These are phyloP conservation scores for Oreochromis tanganicae DNA, from an alignment of 2,113 vertebrate genomes.

Conservation along the genomic window DNA sequence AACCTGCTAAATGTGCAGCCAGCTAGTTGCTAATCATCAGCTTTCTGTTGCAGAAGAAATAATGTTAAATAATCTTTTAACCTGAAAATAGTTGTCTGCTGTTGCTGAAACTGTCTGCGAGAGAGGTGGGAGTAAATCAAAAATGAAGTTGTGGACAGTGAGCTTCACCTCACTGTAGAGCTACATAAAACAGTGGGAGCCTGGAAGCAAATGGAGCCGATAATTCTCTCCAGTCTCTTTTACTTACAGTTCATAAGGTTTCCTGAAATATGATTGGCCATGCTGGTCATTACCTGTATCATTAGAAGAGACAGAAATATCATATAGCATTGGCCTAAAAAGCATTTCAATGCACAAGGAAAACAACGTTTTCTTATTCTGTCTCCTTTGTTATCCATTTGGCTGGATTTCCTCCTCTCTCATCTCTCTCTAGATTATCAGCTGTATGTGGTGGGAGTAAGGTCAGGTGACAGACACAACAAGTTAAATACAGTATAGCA, in stretches of 20 bases:
- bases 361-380: background rate
- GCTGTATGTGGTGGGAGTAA: constrained; percentile 6
- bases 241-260: background rate
- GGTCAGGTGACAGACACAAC: constrained; percentile 43
- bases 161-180: background rate
- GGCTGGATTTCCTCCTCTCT: background rate
- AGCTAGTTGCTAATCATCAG: background rate
- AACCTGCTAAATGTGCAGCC: background rate
- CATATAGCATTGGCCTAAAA: constrained; percentile 39
- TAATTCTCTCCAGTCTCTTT: background rate
- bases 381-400: background rate
- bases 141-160: background rate
- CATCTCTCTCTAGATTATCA: background rate
- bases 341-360: constrained; percentile 26
- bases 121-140: background rate
- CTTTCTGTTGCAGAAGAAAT: background rate
- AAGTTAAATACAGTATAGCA: constrained; percentile 36
- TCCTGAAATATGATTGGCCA: background rate
- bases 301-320: constrained; percentile 33
- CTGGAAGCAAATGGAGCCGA: background rate
- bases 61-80: background rate
- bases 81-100: background rate
- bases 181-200: background rate
- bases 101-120: background rate
- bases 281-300: constrained; percentile 15